phyloP scores from a whole-genome alignment of 2,888 invertebrate species.

The Protonemura montana region DNA sequence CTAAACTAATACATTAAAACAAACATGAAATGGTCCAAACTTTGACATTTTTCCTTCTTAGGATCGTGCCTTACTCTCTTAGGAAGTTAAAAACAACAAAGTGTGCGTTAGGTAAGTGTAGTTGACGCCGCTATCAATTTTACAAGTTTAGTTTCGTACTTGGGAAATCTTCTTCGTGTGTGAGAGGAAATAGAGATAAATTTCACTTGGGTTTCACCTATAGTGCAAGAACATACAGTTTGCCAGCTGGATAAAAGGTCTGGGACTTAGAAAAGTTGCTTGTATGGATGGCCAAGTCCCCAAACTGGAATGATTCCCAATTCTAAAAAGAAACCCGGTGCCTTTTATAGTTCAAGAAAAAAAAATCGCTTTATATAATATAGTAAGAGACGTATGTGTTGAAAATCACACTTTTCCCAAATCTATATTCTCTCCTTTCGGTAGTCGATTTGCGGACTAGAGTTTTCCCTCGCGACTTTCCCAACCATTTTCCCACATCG shows the following conservation, averaged over 20 bases:
- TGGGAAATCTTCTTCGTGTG: not conserved
- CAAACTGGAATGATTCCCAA: not conserved
- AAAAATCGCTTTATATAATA: not conserved
- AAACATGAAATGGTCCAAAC: not conserved
- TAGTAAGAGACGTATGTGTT: not conserved
- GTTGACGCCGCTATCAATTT: not conserved
- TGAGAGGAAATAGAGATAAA: not conserved
- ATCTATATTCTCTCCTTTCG: not conserved
- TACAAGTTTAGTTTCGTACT: not conserved
- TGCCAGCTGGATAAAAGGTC: not conserved
- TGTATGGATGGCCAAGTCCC: not conserved
- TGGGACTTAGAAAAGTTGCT: not conserved
- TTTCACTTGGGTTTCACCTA: not conserved
- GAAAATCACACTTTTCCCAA: not conserved
- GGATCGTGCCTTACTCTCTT: not conserved
- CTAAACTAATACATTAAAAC: slow-evolving; percentile 12
- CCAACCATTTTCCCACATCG: not conserved
- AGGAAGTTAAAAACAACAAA: not conserved
- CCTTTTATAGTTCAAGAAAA: not conserved
- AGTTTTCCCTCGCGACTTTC: not conserved
- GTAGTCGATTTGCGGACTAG: not conserved
- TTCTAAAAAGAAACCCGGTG: not conserved
- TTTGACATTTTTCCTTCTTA: not conserved
- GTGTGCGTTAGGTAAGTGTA: not conserved
- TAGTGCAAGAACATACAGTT: not conserved